Evolutionary conservation across 2,888 invertebrate genomes (phyloP).

Genomic region (Cataglyphis livida): DNA sequence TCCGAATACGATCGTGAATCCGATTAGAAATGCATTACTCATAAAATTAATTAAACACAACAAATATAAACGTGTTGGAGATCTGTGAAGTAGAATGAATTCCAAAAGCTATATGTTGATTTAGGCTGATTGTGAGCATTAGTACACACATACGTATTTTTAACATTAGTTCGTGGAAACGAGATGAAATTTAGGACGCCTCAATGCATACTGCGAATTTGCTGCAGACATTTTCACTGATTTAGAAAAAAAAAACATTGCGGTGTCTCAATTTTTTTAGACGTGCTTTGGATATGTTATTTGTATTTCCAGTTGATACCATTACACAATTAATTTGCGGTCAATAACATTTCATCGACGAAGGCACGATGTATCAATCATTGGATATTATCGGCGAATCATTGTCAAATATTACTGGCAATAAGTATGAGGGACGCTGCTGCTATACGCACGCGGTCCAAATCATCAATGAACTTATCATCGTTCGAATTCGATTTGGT

Average conservation of each 20-base stretch:
- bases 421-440: not conserved
- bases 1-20: not conserved
- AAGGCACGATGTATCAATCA: not conserved
- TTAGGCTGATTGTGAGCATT: not conserved
- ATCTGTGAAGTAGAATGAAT: not conserved
- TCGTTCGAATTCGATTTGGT: not conserved
- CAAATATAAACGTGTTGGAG: not conserved
- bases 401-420: not conserved
- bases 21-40: not conserved
- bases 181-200: not conserved
- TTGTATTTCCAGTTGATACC: constrained; percentile 4
- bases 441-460: not conserved
- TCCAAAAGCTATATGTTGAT: not conserved
- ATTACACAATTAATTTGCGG: constrained; percentile 31
- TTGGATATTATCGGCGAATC: constrained; percentile 21
- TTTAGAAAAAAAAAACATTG: not conserved
- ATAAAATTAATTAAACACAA: not conserved
- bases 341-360: constrained; percentile 8
- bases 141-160: not conserved
- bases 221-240: not conserved
- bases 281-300: not conserved
- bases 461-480: constrained; percentile 2
- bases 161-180: not conserved
- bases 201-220: not conserved
- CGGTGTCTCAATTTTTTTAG: not conserved